phyloP scores from a whole-genome alignment of 2,113 vertebrate genomes.

The Microcebus jonahi region DNA sequence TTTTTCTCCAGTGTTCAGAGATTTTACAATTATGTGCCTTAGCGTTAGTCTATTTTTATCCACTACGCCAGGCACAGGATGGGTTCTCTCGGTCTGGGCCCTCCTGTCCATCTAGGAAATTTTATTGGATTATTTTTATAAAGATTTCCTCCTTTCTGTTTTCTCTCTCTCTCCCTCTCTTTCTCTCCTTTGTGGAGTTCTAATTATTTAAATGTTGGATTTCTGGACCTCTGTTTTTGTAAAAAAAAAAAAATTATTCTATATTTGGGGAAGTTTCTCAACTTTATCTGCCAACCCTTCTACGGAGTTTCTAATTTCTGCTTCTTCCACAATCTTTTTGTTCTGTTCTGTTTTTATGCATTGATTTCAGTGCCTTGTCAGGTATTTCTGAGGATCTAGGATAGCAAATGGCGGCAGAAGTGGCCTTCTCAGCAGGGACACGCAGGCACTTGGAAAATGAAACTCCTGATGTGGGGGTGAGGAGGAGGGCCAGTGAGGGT shows the following conservation, averaged over 20 bases:
- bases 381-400: neutral
- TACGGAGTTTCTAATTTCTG: slow-evolving; percentile 39
- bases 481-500: fast-evolving
- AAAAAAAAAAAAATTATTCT: neutral
- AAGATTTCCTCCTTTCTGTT: neutral
- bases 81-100: neutral
- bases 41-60: neutral
- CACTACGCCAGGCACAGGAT: neutral
- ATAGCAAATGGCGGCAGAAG: neutral
- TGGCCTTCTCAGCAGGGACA: neutral
- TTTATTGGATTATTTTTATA: neutral
- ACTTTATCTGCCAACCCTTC: neutral
- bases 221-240: neutral
- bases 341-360: slow-evolving; percentile 57
- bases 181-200: neutral
- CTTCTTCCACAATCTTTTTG: slow-evolving; percentile 39
- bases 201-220: neutral
- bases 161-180: neutral
- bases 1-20: neutral
- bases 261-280: neutral
- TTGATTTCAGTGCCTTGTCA: slow-evolving; percentile 54
- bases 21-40: neutral
- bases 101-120: neutral
- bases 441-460: neutral
- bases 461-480: neutral